Evolutionary conservation across 2,113 vertebrate species (phyloP), one percentile per base, ranked within the genome.

Genomic region (Elachura formosa): DNA sequence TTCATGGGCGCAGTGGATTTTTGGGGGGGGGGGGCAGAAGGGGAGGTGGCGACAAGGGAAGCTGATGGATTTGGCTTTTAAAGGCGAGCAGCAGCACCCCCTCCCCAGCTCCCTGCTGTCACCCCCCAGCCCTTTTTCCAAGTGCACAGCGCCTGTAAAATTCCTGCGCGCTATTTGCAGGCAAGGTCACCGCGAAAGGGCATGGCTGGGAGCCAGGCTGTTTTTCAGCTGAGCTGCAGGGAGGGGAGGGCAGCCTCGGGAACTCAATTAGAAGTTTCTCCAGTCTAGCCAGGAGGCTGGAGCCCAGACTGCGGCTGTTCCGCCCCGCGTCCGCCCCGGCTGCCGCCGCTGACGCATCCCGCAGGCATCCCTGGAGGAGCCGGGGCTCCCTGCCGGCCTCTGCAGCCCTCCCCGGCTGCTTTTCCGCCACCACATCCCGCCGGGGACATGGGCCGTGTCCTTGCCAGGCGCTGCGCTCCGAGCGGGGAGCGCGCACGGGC

Each of bases 261-360:
- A 98, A 98, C 98, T 98, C 98, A 98, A 98, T 98, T 98, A 99
- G 98, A 98, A 99, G 98, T 99, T 99, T 98, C 98, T 98, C 97
- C 98, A 98, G 98, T 98, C 98, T 98, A 98, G 98, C 98, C 98
- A 98, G 98, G 97, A 99, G 98, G 98, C 98, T 98, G 98, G 97
- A 98, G 98, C 98, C 98, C 98, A 99, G 99, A 98, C 98, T 98
- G 98, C 61, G 98, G 98, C 98, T 99, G 98, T 97, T 97, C 97
- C 87, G 89, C 89, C 94, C 97, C 95, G 95, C 64, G 81, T n/a
- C 33, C 96, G 88, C 95, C 92, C 90, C 79, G 94, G 91, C 95
- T 96, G 96, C 98, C 98, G 97, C 87, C 95, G 96, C 98, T 99
- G 98, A 99, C 99, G 98, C 98, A 98, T 98, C 98, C 97, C 98